Conservation (phyloP, 1,140 invertebrate species). For the Drosophila murphyi region DNA sequence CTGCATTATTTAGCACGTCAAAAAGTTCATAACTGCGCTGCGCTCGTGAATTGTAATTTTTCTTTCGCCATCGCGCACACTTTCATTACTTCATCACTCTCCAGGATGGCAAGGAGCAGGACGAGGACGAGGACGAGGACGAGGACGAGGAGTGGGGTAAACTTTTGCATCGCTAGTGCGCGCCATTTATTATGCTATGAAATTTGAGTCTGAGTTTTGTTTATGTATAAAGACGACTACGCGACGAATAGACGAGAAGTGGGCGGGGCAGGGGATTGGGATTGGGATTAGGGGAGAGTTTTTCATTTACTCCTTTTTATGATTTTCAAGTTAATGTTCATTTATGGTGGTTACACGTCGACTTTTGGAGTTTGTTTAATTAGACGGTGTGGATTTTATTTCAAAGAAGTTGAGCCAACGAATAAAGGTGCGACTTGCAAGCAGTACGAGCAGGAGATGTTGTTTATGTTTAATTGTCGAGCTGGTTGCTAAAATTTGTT, state of each 20-base stretch:
- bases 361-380: slow-evolving; percentile 80
- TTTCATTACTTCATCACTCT: slow-evolving; percentile 81
- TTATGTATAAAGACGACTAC: slow-evolving; percentile 43
- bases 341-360: slow-evolving; percentile 80
- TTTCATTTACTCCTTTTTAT: slow-evolving; percentile 70
- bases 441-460: background rate
- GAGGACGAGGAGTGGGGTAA: slow-evolving; percentile 1
- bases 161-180: slow-evolving; percentile 59
- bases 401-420: slow-evolving; percentile 36
- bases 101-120: slow-evolving; percentile 5
- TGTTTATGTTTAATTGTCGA: slow-evolving; percentile 74
- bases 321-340: slow-evolving; percentile 82
- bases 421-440: slow-evolving; percentile 40
- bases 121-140: too few species aligned
- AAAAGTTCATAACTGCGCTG: slow-evolving; percentile 80
- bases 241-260: slow-evolving; percentile 6
- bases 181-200: slow-evolving; percentile 81
- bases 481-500: slow-evolving; percentile 35
- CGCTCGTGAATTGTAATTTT: slow-evolving; percentile 81
- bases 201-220: slow-evolving; percentile 68
- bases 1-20: slow-evolving; percentile 81
- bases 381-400: slow-evolving; percentile 78
- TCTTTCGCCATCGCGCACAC: slow-evolving; percentile 64
- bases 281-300: slow-evolving; percentile 19
- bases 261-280: background rate